A percentile compares a stretch with the other conserved stretches of the same genome.
Conservation (phyloP, 2,888 invertebrate genomes). For the Orthosia gracilis region DNA sequence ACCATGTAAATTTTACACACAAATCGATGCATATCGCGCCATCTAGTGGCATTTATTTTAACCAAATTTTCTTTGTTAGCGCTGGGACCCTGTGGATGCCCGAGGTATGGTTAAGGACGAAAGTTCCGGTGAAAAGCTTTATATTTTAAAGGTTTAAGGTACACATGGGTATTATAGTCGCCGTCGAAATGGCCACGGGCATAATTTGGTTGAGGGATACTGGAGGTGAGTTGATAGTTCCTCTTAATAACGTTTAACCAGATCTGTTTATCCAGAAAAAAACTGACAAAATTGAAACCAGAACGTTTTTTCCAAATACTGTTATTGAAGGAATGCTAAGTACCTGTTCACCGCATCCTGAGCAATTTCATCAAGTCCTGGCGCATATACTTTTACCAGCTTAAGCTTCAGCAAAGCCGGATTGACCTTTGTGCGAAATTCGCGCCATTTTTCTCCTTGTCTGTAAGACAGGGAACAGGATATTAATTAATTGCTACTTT, state of each 20-base stretch:
- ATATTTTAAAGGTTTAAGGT: no score
- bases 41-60: no score
- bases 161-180: no score
- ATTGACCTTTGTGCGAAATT: constrained; percentile 93
- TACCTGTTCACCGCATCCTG: constrained; percentile 82
- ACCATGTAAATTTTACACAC: no score
- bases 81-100: no score
- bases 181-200: neutral
- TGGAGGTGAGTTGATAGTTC: neutral
- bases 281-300: neutral
- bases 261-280: neutral
- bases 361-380: constrained; percentile 88
- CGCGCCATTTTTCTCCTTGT: constrained; percentile 93
- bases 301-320: neutral
- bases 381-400: constrained; percentile 88
- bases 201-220: neutral
- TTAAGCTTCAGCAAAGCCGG: constrained; percentile 93
- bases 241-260: no score
- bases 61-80: no score
- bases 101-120: no score
- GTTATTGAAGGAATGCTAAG: neutral
- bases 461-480: constrained; percentile 64
- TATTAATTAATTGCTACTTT: neutral
- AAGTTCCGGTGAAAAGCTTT: neutral
- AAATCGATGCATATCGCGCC: no score